A percentile compares a stretch with the other conserved stretches of the same genome.
phyloP scores from a whole-genome alignment of 1,140 invertebrate species.

The Phymastichus coffea region DNA sequence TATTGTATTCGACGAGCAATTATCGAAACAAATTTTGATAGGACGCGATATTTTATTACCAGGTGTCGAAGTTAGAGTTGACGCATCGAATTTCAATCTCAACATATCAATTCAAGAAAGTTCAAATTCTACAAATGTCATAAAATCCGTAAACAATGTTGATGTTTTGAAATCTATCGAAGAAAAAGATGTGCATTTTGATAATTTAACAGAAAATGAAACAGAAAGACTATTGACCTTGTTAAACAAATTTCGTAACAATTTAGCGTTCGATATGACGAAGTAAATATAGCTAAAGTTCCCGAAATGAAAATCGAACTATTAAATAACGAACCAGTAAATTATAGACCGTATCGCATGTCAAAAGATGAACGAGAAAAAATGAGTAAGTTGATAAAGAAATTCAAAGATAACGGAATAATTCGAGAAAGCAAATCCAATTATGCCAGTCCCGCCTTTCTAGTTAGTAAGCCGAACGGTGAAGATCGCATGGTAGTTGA shows the following conservation, averaged over 20 bases:
- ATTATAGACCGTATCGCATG: constrained; percentile 37
- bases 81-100: too few species aligned
- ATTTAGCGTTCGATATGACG: constrained; percentile 21
- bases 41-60: constrained; percentile 11
- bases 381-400: constrained; percentile 40
- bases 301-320: constrained; percentile 32
- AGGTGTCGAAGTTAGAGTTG: background rate
- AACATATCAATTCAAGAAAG: too few species aligned
- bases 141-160: too few species aligned
- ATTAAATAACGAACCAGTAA: constrained; percentile 37
- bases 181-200: too few species aligned
- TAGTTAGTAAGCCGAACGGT: constrained; percentile 54
- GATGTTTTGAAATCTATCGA: too few species aligned
- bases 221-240: background rate
- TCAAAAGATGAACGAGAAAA: constrained; percentile 32
- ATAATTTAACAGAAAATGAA: too few species aligned
- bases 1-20: constrained; percentile 8
- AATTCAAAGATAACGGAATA: constrained; percentile 41
- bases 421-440: constrained; percentile 45
- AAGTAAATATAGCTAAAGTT: constrained; percentile 28
- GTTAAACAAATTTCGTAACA: constrained; percentile 20
- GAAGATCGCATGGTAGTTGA: constrained; percentile 48
- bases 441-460: constrained; percentile 50
- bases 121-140: too few species aligned
- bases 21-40: constrained; percentile 14